Percentiles rank a stretch among this genome's conserved stretches.
phyloP scores from a whole-genome alignment of 2,113 vertebrate species.

The Andinoacara biseriatus region DNA sequence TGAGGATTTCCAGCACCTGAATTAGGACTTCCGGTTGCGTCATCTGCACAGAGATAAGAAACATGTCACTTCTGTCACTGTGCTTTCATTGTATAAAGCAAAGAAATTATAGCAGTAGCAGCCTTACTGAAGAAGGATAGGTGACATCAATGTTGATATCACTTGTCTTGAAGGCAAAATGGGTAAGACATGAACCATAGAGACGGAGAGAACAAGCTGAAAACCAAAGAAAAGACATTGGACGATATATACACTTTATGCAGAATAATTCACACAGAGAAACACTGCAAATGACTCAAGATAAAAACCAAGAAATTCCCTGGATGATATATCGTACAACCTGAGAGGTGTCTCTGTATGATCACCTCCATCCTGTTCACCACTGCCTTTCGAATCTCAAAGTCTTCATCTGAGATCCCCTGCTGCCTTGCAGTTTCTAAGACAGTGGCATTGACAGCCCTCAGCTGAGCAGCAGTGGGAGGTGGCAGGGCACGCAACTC shows the following conservation, averaged over 20 bases:
- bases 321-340: conserved; percentile 69
- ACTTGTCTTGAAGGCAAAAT: conserved; percentile 95
- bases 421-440: conserved; percentile 84
- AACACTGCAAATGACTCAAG: background rate
- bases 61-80: background rate
- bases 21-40: conserved; percentile 97
- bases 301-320: background rate
- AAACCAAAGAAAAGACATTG: conserved; percentile 1
- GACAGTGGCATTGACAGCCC: conserved; percentile 87
- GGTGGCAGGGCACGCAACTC: conserved; percentile 90
- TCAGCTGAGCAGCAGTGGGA: conserved; percentile 86
- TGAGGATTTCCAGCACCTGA: conserved; percentile 95
- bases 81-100: background rate
- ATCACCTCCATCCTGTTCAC: conserved; percentile 90
- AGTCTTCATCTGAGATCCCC: conserved; percentile 94
- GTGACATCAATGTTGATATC: conserved; percentile 96
- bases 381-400: conserved; percentile 84
- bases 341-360: conserved; percentile 87
- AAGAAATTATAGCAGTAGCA: background rate
- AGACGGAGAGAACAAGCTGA: conserved; percentile 91
- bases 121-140: conserved; percentile 89
- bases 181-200: conserved; percentile 94
- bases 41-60: conserved; percentile 83
- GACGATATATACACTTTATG: background rate
- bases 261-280: background rate